These are phyloP conservation scores for Choristoneura rosaceana DNA, from an alignment of 2,888 invertebrate genomes.

Conservation along the genomic window DNA sequence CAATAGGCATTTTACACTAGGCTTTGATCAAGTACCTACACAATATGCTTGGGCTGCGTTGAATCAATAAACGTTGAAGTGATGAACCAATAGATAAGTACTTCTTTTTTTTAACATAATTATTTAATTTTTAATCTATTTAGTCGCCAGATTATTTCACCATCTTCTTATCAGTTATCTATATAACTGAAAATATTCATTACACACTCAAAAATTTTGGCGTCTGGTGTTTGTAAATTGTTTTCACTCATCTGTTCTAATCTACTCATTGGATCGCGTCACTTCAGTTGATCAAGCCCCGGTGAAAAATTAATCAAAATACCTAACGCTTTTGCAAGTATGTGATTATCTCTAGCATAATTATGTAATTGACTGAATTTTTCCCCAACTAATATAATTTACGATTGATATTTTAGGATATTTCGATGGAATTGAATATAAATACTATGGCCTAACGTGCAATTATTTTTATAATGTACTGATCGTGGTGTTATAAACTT, in stretches of 20 bases:
- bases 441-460: constrained; percentile 32
- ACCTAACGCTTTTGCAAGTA: background rate
- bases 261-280: no score
- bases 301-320: background rate
- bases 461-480: constrained; percentile 8
- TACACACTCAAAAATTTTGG: no score
- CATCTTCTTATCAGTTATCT: no score
- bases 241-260: no score
- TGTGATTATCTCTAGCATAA: background rate
- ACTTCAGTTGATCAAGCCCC: background rate
- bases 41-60: no score
- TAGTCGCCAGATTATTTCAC: no score
- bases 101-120: no score
- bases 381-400: background rate
- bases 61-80: no score
- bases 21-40: background rate
- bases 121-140: no score
- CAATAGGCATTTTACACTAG: background rate
- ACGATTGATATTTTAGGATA: constrained; percentile 38
- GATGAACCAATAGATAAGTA: no score
- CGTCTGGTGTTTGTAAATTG: no score
- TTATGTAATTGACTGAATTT: constrained; percentile 12
- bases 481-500: constrained; percentile 1
- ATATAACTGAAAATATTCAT: no score
- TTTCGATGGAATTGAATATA: constrained; percentile 20